A percentile compares a stretch with the other conserved stretches of the same genome.
phyloP scores from a whole-genome alignment of 2,888 invertebrate species.

The Rapana venosa region DNA sequence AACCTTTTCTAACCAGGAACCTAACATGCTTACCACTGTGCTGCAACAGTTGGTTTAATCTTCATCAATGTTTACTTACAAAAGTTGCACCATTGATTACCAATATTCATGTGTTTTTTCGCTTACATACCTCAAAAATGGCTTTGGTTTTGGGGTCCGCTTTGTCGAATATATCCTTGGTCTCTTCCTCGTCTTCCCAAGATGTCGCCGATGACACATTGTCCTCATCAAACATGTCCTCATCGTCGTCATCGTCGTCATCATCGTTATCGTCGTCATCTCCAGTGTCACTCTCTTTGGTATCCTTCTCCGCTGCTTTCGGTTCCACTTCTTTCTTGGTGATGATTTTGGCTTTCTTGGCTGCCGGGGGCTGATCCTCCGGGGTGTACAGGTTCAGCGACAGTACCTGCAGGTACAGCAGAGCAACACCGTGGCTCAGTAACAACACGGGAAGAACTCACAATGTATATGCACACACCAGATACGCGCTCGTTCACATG shows the following conservation, averaged over 20 bases:
- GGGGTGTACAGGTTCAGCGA: slow-evolving; percentile 76
- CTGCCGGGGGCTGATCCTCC: slow-evolving; percentile 54
- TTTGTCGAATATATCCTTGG: slow-evolving; percentile 38
- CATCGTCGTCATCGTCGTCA: slow-evolving; percentile 52
- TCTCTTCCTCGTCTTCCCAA: slow-evolving; percentile 50
- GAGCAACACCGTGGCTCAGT: too few relatives aligned
- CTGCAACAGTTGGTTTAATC: too few relatives aligned
- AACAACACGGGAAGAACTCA: too few relatives aligned
- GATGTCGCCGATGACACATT: slow-evolving; percentile 46
- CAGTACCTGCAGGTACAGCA: slow-evolving; percentile 63
- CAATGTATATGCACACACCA: too few relatives aligned
- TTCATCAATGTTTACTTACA: too few relatives aligned
- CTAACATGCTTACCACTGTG: too few relatives aligned
- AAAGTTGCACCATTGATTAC: too few relatives aligned
- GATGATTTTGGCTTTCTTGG: slow-evolving; percentile 45
- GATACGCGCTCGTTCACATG: too few relatives aligned
- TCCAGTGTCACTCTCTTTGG: slow-evolving; percentile 43
- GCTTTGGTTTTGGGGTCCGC: slow-evolving; percentile 69
- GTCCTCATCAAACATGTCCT: slow-evolving; percentile 54
- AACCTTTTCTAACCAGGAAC: too few relatives aligned
- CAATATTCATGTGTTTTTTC: too few relatives aligned
- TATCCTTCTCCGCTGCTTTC: slow-evolving; percentile 13
- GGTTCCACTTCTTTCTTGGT: slow-evolving; percentile 44
- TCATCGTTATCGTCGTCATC: slow-evolving; percentile 51
- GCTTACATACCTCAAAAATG: slow-evolving; percentile 60